Base-by-base conservation (phyloP, 1,140 invertebrate genomes). In the Bilobella aurantiaca region DNA sequence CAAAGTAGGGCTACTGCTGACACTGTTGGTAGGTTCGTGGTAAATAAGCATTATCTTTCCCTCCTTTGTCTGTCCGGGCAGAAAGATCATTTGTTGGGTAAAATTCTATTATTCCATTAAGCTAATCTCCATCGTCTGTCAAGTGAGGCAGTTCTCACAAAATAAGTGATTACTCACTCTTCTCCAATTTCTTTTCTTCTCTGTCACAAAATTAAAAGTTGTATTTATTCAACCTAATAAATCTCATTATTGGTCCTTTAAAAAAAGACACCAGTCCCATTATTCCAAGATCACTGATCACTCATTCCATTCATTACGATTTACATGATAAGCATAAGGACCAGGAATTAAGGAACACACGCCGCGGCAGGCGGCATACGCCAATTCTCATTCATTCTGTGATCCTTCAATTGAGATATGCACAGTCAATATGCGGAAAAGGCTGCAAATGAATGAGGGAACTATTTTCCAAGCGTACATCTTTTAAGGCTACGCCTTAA, bases 31-130 rank as follows among this genome's bases (percentile, higher is more conserved):
- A n/a, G n/a, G n/a, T n/a, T n/a, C n/a, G n/a, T n/a, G n/a, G n/a
- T n/a, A n/a, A n/a, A n/a, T n/a, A n/a, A n/a, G n/a, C n/a, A n/a
- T n/a, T n/a, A n/a, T n/a, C n/a, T n/a, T n/a, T n/a, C n/a, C n/a
- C n/a, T n/a, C n/a, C n/a, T n/a, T n/a, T n/a, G n/a, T n/a, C n/a
- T n/a, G n/a, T n/a, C n/a, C n/a, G n/a, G n/a, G n/a, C n/a, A n/a
- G n/a, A n/a, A n/a, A n/a, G n/a, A n/a, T n/a, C n/a, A n/a, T n/a
- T n/a, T 42, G 8, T 42, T 8, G 37, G n/a, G 49, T 8, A 53
- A 53, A 18, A 53, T 53, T 53, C 8, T 53, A 53, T 53, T 53
- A 53, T 53, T 53, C 49, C 23, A 53, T 53, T 53, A 53, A 53
- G 23, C 23, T 42, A 42, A 42, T 42, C 37, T 42, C 49, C 21